Percentiles rank a stretch among this genome's conserved stretches.
These are phyloP conservation scores for Karalla daura DNA, from an alignment of 2,797 vertebrate species.

Conservation along the genomic window DNA sequence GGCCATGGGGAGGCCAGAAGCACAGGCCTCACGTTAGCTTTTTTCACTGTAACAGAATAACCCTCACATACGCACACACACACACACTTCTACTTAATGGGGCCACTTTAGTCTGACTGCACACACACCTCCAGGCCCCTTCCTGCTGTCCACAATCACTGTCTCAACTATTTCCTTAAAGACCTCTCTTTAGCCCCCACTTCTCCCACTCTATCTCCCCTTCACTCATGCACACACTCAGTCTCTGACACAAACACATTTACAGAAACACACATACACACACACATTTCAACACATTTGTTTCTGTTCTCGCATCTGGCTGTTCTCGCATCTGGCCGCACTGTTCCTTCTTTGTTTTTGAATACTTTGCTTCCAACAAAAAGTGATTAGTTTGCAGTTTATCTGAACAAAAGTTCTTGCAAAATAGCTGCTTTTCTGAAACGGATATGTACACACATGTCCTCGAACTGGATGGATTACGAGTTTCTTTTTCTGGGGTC, in stretches of 20 bases:
- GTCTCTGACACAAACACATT: no score
- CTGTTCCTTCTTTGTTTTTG: slow-evolving; percentile 33
- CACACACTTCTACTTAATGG: slow-evolving; percentile 43
- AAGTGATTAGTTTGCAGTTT: slow-evolving; percentile 51
- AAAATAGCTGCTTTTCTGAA: slow-evolving; percentile 33
- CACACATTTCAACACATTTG: slow-evolving; percentile 45
- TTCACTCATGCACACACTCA: neutral
- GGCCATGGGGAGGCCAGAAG: slow-evolving; percentile 50
- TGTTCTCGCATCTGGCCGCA: slow-evolving; percentile 31
- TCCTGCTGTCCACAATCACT: slow-evolving; percentile 37
- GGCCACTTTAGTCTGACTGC: slow-evolving; percentile 40
- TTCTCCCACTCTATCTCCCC: neutral
- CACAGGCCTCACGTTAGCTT: neutral
- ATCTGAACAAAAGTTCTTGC: slow-evolving; percentile 43
- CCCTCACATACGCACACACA: slow-evolving; percentile 30
- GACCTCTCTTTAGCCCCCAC: neutral
- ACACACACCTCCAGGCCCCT: slow-evolving; percentile 30
- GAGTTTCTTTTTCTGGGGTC: slow-evolving; percentile 55
- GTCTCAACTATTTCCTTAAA: slow-evolving; percentile 38
- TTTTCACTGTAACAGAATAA: slow-evolving; percentile 60
- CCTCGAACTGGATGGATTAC: slow-evolving; percentile 53
- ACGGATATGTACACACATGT: slow-evolving; percentile 38
- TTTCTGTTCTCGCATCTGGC: slow-evolving; percentile 51
- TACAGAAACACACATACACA: slow-evolving; percentile 31
- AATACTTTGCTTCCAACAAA: slow-evolving; percentile 18